These are phyloP conservation scores for Napeogenes inachia DNA, from an alignment of 2,888 invertebrate species.

Conservation along the genomic window DNA sequence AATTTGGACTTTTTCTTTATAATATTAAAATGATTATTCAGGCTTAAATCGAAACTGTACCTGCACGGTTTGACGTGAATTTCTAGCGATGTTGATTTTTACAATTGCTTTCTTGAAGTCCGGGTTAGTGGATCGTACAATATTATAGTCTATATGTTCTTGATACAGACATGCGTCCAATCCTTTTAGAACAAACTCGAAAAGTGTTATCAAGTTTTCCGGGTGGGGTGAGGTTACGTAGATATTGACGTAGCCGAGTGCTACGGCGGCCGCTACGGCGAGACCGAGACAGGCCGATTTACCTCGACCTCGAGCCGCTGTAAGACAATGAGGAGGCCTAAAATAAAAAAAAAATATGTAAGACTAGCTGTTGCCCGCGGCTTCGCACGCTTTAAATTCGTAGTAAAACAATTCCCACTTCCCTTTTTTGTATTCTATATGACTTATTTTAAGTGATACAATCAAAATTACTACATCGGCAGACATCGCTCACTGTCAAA, in stretches of 20 bases:
- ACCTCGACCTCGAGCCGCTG: slow-evolving; percentile 97
- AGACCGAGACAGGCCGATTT: slow-evolving; percentile 98
- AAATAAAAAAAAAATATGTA: slow-evolving; percentile 5
- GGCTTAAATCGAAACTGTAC: slow-evolving; percentile 52
- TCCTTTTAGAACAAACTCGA: slow-evolving; percentile 97
- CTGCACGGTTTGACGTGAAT: slow-evolving; percentile 95
- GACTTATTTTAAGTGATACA: no score
- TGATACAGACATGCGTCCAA: slow-evolving; percentile 95
- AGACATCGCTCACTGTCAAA: no score
- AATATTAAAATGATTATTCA: not conserved
- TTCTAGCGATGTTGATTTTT: slow-evolving; percentile 92
- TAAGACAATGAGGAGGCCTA: slow-evolving; percentile 94
- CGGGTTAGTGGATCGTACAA: slow-evolving; percentile 95
- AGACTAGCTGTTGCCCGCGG: no score
- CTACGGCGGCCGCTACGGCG: slow-evolving; percentile 90
- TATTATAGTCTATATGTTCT: slow-evolving; percentile 96
- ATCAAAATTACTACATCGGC: no score
- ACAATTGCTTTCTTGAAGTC: slow-evolving; percentile 98
- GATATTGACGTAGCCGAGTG: slow-evolving; percentile 92
- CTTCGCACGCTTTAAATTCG: no score
- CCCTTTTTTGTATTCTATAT: no score
- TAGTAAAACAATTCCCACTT: no score
- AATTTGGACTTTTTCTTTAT: not conserved
- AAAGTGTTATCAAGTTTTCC: slow-evolving; percentile 97
- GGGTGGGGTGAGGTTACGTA: slow-evolving; percentile 99